Evolutionary conservation across 64 coral and sea anemone species (phyloP).

Genomic region (Astreopora myriophthalma): DNA sequence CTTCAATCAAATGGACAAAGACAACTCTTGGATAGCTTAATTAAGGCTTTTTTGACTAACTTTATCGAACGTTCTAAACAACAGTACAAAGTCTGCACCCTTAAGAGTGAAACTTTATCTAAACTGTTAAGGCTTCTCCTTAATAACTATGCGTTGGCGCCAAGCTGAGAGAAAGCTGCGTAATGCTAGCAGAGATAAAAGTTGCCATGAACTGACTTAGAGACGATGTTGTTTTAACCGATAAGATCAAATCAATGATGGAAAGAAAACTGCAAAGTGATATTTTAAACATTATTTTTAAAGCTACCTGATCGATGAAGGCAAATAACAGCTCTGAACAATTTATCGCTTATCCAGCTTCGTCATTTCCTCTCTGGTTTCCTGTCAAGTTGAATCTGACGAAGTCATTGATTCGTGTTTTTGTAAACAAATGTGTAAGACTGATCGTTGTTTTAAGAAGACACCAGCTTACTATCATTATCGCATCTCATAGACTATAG

Average conservation of each 20-base stretch:
- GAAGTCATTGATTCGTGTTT: slow-evolving; percentile 16
- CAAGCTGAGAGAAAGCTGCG: slow-evolving; percentile 11
- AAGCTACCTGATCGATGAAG: not conserved
- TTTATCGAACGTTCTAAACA: not conserved
- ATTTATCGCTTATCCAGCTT: not conserved
- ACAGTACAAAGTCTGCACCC: not conserved
- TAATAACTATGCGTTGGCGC: slow-evolving; percentile 2
- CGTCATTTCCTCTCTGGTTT: slow-evolving; percentile 20
- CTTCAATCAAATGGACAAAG: not conserved
- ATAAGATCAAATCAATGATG: not conserved
- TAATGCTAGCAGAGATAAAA: not conserved
- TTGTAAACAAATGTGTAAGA: slow-evolving; percentile 44
- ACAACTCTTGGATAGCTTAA: not conserved
- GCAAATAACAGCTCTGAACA: not conserved
- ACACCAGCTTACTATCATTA: not conserved
- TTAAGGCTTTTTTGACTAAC: not conserved
- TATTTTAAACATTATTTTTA: not conserved
- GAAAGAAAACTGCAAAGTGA: not conserved
- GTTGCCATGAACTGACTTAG: not conserved
- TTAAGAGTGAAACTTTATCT: not conserved
- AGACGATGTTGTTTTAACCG: not conserved
- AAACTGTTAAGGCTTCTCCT: not conserved
- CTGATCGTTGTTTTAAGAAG: not conserved
- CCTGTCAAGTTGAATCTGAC: not conserved
- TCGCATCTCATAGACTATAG: not conserved